Conservation (phyloP, 2,888 invertebrate genomes). For the Camptogramma bilineatum region DNA sequence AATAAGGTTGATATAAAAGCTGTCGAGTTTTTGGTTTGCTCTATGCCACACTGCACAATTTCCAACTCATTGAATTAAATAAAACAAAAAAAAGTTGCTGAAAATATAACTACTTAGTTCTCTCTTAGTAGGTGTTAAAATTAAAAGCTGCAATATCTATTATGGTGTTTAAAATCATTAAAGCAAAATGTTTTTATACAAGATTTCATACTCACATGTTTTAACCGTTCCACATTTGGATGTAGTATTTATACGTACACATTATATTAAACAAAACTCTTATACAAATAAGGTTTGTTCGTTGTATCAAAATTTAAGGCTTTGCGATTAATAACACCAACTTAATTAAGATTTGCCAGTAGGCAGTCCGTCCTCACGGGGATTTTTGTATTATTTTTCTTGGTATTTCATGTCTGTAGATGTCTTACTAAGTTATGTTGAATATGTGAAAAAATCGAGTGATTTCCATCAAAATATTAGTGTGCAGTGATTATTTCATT, state of each 20-base stretch:
- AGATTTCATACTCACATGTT: constrained; percentile 76
- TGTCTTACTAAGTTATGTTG: constrained; percentile 13
- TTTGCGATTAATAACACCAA: constrained; percentile 67
- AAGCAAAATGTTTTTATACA: constrained; percentile 65
- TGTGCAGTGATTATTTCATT: neutral
- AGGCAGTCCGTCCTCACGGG: constrained; percentile 74
- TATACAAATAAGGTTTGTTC: constrained; percentile 15
- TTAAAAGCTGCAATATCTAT: neutral
- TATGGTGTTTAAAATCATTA: constrained; percentile 1
- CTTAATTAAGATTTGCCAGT: constrained; percentile 67
- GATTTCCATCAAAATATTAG: constrained; percentile 14
- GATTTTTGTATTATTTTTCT: constrained; percentile 61
- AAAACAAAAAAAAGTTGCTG: too few relatives aligned
- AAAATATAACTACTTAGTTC: too few relatives aligned
- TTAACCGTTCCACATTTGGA: constrained; percentile 72
- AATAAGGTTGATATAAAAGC: neutral
- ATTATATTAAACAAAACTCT: constrained; percentile 9
- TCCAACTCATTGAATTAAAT: neutral
- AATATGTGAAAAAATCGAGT: constrained; percentile 9
- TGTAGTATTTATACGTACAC: constrained; percentile 40
- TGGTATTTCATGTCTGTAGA: constrained; percentile 33
- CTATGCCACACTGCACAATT: constrained; percentile 3
- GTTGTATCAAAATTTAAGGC: constrained; percentile 32
- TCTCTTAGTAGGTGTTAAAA: neutral
- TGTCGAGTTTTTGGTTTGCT: neutral